Conservation (phyloP, 2,113 vertebrate species). For the Crotophaga sulcirostris region DNA sequence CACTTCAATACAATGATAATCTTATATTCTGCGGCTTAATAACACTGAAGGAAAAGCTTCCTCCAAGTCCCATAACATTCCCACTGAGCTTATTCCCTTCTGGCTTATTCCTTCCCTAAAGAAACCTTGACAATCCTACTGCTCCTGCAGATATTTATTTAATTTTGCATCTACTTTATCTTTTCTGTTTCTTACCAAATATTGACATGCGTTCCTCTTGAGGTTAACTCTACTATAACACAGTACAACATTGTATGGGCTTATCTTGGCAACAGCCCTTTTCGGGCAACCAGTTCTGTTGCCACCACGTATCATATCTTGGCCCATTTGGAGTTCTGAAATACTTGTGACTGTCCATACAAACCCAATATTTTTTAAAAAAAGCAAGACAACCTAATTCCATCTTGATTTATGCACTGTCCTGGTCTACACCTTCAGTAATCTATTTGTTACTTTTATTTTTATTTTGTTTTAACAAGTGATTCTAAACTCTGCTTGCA, state of each 20-base stretch:
- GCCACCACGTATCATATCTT: neutral
- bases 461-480: neutral
- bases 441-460: neutral
- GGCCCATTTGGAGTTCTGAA: neutral
- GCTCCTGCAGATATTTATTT: neutral
- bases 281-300: neutral
- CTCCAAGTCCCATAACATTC: neutral
- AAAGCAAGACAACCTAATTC: neutral
- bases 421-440: neutral
- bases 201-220: neutral
- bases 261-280: neutral
- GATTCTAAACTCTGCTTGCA: neutral
- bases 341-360: neutral
- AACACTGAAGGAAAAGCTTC: neutral
- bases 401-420: neutral
- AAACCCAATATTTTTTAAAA: neutral
- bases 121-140: neutral
- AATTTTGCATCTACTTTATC: neutral
- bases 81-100: neutral
- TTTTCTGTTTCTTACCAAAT: neutral
- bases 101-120: neutral
- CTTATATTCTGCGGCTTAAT: neutral
- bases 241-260: neutral
- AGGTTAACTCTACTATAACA: neutral
- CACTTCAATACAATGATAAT: neutral